Conservation (phyloP, 2,797 vertebrate genomes). For the Pseudochirops cupreus region DNA sequence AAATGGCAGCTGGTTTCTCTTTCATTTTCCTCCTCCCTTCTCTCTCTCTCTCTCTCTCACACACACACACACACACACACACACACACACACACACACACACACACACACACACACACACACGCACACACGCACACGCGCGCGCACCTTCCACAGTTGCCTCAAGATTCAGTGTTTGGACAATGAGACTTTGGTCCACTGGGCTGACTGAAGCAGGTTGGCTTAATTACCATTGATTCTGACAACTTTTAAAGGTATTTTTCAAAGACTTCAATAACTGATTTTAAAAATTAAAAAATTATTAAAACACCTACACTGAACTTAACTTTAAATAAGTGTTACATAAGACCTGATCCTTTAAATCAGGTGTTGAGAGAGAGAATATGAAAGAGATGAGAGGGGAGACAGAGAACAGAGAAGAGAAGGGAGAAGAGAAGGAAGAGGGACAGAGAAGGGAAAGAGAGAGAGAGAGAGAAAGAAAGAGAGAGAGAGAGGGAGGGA, state of each 20-base stretch:
- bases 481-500: no score
- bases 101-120: background rate
- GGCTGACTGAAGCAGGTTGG: background rate
- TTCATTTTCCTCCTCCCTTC: background rate
- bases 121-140: background rate
- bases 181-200: background rate
- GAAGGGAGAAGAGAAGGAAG: background rate
- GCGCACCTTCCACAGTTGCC: background rate
- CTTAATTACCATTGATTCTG: background rate
- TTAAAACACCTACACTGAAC: background rate
- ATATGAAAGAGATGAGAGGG: background rate
- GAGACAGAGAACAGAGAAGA: background rate
- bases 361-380: background rate
- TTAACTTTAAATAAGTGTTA: background rate
- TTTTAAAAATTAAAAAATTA: background rate
- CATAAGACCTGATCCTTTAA: background rate
- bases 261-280: background rate
- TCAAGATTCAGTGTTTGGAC: background rate
- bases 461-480: no score
- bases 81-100: background rate
- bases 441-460: no score
- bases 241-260: background rate
- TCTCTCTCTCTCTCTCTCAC: no score
- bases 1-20: background rate
- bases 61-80: background rate